phyloP scores from a whole-genome alignment of 2,888 invertebrate genomes.

The Hydrotaea cyrtoneurina region DNA sequence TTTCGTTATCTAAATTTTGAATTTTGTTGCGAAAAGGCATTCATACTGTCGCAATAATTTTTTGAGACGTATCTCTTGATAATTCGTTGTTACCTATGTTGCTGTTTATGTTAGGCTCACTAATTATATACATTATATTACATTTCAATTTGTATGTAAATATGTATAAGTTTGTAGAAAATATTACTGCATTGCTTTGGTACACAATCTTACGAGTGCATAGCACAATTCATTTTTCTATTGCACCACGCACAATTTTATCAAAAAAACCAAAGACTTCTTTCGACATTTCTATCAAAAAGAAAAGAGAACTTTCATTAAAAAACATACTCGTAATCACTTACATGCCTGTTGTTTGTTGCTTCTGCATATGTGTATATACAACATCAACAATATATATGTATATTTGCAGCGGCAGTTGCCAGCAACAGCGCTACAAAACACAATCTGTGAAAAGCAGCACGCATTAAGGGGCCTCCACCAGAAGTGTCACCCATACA shows the following conservation, averaged over 20 bases:
- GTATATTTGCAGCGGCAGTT: background rate
- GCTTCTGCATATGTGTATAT: background rate
- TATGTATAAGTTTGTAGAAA: too few relatives aligned
- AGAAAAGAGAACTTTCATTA: background rate
- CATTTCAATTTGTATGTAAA: too few relatives aligned
- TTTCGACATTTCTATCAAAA: background rate
- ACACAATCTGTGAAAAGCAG: slow-evolving; percentile 11
- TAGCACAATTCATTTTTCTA: too few relatives aligned
- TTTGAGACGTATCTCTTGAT: too few relatives aligned
- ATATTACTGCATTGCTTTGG: too few relatives aligned
- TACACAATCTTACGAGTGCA: too few relatives aligned
- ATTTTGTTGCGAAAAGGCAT: too few relatives aligned
- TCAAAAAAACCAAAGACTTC: background rate
- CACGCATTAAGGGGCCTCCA: slow-evolving; percentile 38
- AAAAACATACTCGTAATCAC: background rate
- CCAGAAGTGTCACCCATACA: slow-evolving; percentile 32
- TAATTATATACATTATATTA: too few relatives aligned
- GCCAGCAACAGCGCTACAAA: background rate
- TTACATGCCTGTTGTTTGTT: background rate
- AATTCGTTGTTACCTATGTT: too few relatives aligned
- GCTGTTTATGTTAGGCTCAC: too few relatives aligned
- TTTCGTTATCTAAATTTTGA: too few relatives aligned
- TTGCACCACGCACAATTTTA: background rate
- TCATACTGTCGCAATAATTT: too few relatives aligned
- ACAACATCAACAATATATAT: background rate